Evolutionary conservation across 2,113 vertebrate species (phyloP).

Genomic region (Phocoena sinus): DNA sequence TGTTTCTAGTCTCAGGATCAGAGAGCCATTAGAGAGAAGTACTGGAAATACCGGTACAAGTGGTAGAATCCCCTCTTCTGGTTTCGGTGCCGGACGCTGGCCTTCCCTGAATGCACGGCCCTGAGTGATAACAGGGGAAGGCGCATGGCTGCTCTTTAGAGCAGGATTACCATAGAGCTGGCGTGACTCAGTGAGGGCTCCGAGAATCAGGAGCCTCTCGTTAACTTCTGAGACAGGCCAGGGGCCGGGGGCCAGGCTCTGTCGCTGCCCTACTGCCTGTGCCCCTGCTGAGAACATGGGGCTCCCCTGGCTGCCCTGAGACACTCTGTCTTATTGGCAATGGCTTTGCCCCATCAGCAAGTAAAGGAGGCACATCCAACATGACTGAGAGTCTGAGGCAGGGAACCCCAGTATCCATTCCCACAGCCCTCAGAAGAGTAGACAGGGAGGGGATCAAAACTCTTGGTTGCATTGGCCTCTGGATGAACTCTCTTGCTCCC

Average conservation of each 20-base stretch:
- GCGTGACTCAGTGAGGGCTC: not conserved
- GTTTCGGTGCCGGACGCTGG: not conserved
- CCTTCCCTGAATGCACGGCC: not conserved
- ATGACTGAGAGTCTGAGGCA: not conserved
- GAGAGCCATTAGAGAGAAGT: not conserved
- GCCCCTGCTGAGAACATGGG: not conserved
- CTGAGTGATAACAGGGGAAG: not conserved
- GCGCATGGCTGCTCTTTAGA: not conserved
- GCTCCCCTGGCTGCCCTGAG: not conserved
- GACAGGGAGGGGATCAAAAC: not conserved
- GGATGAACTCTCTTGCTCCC: not conserved
- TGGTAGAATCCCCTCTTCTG: not conserved
- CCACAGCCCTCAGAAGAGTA: not conserved
- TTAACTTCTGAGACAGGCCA: not conserved
- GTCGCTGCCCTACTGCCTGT: too few species aligned
- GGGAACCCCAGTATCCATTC: not conserved
- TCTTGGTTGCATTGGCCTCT: not conserved
- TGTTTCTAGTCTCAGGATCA: not conserved
- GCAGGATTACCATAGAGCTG: fast-evolving
- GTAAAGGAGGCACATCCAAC: not conserved
- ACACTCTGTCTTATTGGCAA: not conserved
- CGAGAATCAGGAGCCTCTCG: not conserved
- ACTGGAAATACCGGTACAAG: not conserved
- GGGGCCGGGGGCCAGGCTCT: too few species aligned
- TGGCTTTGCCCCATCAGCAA: not conserved